Percentiles rank a stretch among this genome's conserved stretches.
Evolutionary conservation across 2,113 vertebrate species (phyloP).

Genomic region (Cyprinus carpio): DNA sequence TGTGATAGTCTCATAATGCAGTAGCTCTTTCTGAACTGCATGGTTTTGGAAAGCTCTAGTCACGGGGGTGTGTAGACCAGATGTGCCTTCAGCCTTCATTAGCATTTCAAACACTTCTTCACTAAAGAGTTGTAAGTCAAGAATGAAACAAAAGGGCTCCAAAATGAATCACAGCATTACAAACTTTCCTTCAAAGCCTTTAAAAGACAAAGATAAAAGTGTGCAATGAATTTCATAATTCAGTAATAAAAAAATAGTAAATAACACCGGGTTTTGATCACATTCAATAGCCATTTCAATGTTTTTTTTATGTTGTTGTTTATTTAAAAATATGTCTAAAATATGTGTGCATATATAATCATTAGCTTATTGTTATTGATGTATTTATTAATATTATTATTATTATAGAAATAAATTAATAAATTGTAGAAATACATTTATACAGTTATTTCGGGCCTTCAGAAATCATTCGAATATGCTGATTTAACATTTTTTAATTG

Average conservation of each 20-base stretch:
- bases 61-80: background rate
- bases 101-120: slow-evolving; percentile 5
- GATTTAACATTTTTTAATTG: too few species aligned
- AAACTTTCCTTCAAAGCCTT: background rate
- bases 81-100: background rate
- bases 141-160: background rate
- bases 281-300: background rate
- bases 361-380: background rate
- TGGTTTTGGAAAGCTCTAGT: background rate
- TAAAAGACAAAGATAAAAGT: background rate
- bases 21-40: background rate
- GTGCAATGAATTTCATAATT: background rate
- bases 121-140: background rate
- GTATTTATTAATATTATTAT: too few species aligned
- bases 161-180: background rate
- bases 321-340: background rate
- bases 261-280: background rate
- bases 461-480: background rate
- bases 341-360: background rate
- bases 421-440: too few species aligned
- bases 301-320: background rate
- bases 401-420: too few species aligned
- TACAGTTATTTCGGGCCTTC: too few species aligned
- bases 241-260: background rate
- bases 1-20: background rate